Percentiles rank a stretch among this genome's conserved stretches.
Evolutionary conservation across 2,888 invertebrate species (phyloP).

Genomic region (Brachynemurus nebulosus): DNA sequence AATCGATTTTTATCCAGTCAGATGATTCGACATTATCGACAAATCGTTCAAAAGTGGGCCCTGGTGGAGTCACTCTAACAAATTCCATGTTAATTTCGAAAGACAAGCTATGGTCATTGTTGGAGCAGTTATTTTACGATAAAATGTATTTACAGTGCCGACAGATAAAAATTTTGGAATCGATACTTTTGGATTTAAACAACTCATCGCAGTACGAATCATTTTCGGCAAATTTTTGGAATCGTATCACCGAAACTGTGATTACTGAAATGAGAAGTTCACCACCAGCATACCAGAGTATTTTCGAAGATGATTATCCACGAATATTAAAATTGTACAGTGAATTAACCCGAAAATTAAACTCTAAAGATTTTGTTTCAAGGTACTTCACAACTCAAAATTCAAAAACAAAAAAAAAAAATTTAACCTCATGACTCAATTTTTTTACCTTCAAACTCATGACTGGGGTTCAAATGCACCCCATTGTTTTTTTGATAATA

Average conservation of each 20-base stretch:
- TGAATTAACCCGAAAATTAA: constrained; percentile 57
- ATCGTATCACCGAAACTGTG: constrained; percentile 32
- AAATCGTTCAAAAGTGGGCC: constrained; percentile 30
- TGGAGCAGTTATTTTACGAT: constrained; percentile 73
- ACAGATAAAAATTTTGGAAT: constrained; percentile 40
- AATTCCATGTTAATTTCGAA: constrained; percentile 35
- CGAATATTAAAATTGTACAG: constrained; percentile 68
- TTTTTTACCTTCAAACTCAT: too few relatives aligned
- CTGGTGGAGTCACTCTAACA: constrained; percentile 39
- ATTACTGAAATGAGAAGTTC: constrained; percentile 39
- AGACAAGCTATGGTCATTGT: constrained; percentile 70
- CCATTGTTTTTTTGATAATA: too few relatives aligned
- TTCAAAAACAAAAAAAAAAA: constrained; percentile 3
- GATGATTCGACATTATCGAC: constrained; percentile 15
- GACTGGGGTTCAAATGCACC: too few relatives aligned
- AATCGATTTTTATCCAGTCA: constrained; percentile 35
- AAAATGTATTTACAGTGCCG: constrained; percentile 57
- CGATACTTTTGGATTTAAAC: constrained; percentile 34
- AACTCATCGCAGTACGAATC: constrained; percentile 32
- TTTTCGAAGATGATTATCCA: constrained; percentile 78
- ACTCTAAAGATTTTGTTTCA: constrained; percentile 42
- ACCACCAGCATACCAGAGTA: constrained; percentile 52
- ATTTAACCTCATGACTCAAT: too few relatives aligned
- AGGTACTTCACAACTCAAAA: constrained; percentile 32
- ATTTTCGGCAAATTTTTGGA: constrained; percentile 41